Percentiles rank a stretch among this genome's conserved stretches.
Evolutionary conservation across 2,113 vertebrate genomes (phyloP).

Genomic region (Malurus alboscapulatus): DNA sequence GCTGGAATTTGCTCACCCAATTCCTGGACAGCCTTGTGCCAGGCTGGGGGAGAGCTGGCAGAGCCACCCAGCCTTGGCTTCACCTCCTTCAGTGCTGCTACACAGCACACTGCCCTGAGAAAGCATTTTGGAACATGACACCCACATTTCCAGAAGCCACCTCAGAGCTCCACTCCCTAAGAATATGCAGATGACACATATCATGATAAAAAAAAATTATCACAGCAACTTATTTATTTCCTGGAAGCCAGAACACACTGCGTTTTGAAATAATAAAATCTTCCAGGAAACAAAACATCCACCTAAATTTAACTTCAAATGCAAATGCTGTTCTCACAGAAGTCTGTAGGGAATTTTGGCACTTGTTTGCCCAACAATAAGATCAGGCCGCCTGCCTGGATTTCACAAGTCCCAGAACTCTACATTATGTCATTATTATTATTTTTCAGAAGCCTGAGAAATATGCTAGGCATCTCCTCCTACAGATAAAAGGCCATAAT

Average conservation of each 20-base stretch:
- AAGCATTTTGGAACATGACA: not conserved
- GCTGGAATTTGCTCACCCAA: not conserved
- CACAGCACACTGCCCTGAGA: not conserved
- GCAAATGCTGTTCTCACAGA: not conserved
- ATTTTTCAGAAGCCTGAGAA: constrained; percentile 22
- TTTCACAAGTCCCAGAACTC: not conserved
- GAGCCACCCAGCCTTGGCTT: not conserved
- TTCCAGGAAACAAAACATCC: not conserved
- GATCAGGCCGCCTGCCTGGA: not conserved
- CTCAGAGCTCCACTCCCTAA: not conserved
- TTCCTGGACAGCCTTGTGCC: not conserved
- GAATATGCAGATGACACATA: not conserved
- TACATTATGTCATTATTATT: not conserved
- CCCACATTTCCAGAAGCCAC: not conserved
- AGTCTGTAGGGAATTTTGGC: not conserved
- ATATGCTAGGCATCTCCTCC: not conserved
- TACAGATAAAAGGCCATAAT: not conserved
- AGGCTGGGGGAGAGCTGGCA: not conserved
- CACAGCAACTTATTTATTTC: not conserved
- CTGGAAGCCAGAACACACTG: not conserved
- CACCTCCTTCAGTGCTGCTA: not conserved
- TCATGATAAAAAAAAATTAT: not conserved
- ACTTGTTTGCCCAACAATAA: not conserved
- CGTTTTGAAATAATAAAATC: not conserved
- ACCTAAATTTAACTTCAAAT: too few relatives aligned